These are phyloP conservation scores for Xenopus borealis DNA, from an alignment of 2,113 vertebrate genomes.

Conservation along the genomic window DNA sequence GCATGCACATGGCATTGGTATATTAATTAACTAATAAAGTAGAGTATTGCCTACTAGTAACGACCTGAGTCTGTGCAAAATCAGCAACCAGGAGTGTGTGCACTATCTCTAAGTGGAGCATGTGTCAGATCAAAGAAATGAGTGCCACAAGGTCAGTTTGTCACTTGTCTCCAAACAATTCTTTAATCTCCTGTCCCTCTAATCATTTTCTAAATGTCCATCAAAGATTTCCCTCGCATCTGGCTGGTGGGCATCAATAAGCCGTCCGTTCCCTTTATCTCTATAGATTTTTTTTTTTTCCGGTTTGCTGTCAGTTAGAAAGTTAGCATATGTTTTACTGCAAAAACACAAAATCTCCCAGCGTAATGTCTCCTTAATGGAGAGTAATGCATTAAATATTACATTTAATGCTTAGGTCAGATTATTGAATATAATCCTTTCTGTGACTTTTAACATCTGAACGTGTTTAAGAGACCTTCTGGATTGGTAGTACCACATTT, in stretches of 20 bases:
- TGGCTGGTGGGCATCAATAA: constrained; percentile 60
- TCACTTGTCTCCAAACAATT: constrained; percentile 34
- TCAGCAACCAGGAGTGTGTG: too few species aligned
- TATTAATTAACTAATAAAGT: too few species aligned
- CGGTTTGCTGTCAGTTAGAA: constrained; percentile 20
- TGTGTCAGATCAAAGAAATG: too few species aligned
- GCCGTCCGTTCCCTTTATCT: constrained; percentile 58
- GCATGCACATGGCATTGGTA: too few species aligned
- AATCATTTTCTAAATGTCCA: constrained; percentile 60
- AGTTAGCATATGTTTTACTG: constrained; percentile 63
- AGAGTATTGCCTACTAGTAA: too few species aligned
- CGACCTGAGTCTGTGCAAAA: too few species aligned
- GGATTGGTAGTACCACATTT: constrained; percentile 74
- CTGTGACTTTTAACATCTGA: constrained; percentile 62
- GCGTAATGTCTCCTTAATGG: constrained; percentile 57
- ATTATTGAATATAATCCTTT: constrained; percentile 74
- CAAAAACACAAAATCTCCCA: constrained; percentile 50
- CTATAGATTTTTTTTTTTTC: constrained; percentile 43
- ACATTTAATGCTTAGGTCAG: constrained; percentile 78
- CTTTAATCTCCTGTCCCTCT: constrained; percentile 54
- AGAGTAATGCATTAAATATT: constrained; percentile 72
- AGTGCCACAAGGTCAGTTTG: background rate
- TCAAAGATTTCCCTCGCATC: constrained; percentile 57
- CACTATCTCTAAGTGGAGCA: too few species aligned
- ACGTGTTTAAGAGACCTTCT: constrained; percentile 70